A percentile compares a stretch with the other conserved stretches of the same genome.
Conservation (phyloP, 1,140 invertebrate species). For the Brachionus manjavacas region DNA sequence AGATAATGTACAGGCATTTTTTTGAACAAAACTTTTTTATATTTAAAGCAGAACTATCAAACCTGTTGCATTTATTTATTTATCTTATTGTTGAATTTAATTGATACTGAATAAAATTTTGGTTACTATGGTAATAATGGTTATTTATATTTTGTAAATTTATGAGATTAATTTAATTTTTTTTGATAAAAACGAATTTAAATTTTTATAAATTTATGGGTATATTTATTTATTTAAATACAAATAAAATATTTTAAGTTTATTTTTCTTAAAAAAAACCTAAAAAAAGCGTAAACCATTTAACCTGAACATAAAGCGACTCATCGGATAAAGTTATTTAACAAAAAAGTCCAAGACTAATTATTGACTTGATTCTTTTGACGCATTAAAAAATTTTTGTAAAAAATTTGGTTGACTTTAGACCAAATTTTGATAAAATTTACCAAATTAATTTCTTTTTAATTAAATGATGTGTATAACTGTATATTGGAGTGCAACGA, state of each 20-base stretch:
- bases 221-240: neutral
- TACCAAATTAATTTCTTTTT: too few species aligned
- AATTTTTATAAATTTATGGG: neutral
- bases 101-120: neutral
- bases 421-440: too few species aligned
- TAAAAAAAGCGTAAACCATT: too few species aligned
- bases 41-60: neutral
- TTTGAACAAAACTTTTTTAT: neutral
- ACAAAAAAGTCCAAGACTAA: too few species aligned
- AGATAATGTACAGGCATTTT: neutral
- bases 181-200: neutral
- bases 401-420: too few species aligned
- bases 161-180: neutral
- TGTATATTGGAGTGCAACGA: too few species aligned
- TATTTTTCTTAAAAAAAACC: too few species aligned
- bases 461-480: too few species aligned
- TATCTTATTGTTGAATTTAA: neutral
- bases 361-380: too few species aligned
- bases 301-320: too few species aligned
- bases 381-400: too few species aligned
- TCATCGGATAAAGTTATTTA: too few species aligned
- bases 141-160: neutral
- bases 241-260: neutral
- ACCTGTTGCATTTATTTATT: conserved; percentile 4
- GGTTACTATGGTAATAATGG: neutral